These are phyloP conservation scores for Caenorhabditis latens DNA, from an alignment of 1,140 invertebrate genomes.

Conservation along the genomic window DNA sequence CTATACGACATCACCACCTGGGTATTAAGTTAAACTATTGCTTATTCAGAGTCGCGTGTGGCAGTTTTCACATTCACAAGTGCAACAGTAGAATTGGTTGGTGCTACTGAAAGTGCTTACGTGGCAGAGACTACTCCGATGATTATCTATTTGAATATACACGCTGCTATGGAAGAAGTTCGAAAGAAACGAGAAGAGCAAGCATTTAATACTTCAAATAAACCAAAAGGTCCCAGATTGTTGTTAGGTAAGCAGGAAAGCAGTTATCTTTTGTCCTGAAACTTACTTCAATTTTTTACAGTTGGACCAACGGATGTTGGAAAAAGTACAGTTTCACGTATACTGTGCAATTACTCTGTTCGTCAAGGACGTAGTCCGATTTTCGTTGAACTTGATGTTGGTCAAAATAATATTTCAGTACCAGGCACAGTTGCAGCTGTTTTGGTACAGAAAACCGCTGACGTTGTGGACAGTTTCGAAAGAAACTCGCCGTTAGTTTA, in stretches of 20 bases:
- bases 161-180: conserved; percentile 92
- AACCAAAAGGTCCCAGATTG: conserved; percentile 79
- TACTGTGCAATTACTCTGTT: conserved; percentile 94
- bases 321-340: conserved; percentile 90
- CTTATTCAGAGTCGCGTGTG: conserved; percentile 86
- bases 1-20: neutral
- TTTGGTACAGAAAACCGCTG: conserved; percentile 72
- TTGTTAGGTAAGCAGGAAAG: conserved; percentile 82
- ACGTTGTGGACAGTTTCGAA: conserved; percentile 74
- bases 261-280: neutral
- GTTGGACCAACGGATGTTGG: conserved; percentile 95
- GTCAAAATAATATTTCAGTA: conserved; percentile 80
- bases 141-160: conserved; percentile 90
- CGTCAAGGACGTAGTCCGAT: conserved; percentile 86
- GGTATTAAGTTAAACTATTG: neutral
- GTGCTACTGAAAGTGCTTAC: conserved; percentile 72
- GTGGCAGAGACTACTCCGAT: conserved; percentile 75
- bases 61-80: conserved; percentile 97
- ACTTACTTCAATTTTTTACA: neutral
- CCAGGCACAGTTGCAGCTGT: conserved; percentile 74
- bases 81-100: conserved; percentile 85
- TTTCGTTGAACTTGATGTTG: conserved; percentile 95
- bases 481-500: conserved; percentile 67
- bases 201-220: neutral
- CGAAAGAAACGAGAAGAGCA: conserved; percentile 79